Evolutionary conservation across 2,797 vertebrate genomes (phyloP).

Genomic region (Avahi laniger): DNA sequence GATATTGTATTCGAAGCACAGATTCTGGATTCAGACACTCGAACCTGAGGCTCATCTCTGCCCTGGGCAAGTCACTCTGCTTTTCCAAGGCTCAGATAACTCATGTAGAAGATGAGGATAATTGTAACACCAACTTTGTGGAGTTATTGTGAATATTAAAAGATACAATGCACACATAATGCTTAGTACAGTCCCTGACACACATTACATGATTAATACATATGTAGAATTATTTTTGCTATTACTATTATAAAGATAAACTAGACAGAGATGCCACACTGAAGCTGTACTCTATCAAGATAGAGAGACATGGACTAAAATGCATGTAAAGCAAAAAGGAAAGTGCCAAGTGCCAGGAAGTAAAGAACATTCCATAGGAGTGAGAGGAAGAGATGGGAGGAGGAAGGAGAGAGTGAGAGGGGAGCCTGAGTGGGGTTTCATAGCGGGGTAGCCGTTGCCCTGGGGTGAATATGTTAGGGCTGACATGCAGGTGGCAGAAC

Average conservation of each 20-base stretch:
- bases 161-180: not conserved
- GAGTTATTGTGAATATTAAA: not conserved
- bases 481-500: not conserved
- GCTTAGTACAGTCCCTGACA: not conserved
- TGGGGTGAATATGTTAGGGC: not conserved
- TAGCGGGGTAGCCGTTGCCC: not conserved
- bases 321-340: not conserved
- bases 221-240: not conserved
- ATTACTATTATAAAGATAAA: not conserved
- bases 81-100: not conserved
- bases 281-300: not conserved
- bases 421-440: not conserved
- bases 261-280: not conserved
- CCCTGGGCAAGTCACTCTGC: not conserved
- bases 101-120: not conserved
- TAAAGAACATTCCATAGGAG: not conserved
- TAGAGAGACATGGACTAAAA: not conserved
- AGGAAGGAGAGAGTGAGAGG: not conserved
- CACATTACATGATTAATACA: not conserved
- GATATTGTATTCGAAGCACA: not conserved
- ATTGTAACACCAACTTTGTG: not conserved
- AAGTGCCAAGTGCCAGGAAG: not conserved
- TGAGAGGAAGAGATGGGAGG: not conserved
- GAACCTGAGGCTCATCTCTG: not conserved
- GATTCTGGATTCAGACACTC: not conserved